Base-by-base conservation (phyloP, 2,888 invertebrate species). In the Parnassius orleans region DNA sequence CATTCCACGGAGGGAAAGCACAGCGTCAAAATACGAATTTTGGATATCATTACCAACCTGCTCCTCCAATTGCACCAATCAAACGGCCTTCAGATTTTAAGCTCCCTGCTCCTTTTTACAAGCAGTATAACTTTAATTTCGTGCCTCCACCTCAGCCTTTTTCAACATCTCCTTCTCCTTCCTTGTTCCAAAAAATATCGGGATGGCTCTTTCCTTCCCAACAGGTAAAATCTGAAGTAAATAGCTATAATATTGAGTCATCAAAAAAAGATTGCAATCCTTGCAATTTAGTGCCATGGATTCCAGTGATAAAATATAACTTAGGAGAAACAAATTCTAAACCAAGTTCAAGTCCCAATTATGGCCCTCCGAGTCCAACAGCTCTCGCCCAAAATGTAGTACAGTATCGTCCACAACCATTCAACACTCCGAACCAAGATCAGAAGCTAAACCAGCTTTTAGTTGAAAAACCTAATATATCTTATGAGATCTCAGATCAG, bases 231-330 rank as follows among this genome's bases (percentile, higher is more conserved):
- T 75, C 81, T 61, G 80, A 80, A 15, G 63, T 68, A 53, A 74
- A 76, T 62, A 79, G 65, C 68, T 78, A 75, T 66, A 81, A 76
- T 66, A 66, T 80, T 74, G 74, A 76, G 33, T 83, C 85, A 61
- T 77, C 84, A 53, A 92, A 93, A 67, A 93, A 93, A 74, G 92
- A 93, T 67, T 97, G 97, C 76, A 95, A 95, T 76, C 93, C 95
- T 60, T 97, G 97, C 76, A 96, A 96, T 79, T 93, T 94, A 79
- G 93, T 94, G 74, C 96, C 97, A 64, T 97, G 97, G 97, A 93
- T 96, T 72, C 97, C 97, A 47, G 94, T 96, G 66, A 84, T 91
- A 71, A 86, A 84, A 81, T 92, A 90, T 76, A 86, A 88, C 74
- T 72, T 86, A 77, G 83, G 82, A 69, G 76, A 80, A 70, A 84